Base-by-base conservation (phyloP, 1,140 invertebrate genomes). In the Mactra quadrangularis region DNA sequence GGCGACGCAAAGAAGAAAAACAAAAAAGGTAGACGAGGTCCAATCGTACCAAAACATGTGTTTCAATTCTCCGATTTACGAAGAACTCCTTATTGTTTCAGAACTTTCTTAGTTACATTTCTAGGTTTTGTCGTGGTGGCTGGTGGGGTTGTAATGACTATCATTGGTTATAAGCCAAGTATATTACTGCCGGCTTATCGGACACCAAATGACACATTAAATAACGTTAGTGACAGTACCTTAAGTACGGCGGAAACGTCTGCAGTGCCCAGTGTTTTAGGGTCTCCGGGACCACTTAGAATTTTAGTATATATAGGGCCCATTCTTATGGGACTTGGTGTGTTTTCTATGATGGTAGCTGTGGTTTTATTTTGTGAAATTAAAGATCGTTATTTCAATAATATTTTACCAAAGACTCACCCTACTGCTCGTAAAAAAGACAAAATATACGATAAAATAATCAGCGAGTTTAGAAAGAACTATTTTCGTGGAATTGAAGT, bases 341-440 rank as follows among this genome's bases (percentile, higher is more conserved):
- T 90, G 22, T 91, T 91, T 75, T 82, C 85, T 13, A 85, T 91
- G 71, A 91, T 91, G 50, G 83, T 91, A 22, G 85, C 88, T 0
- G 86, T 87, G 59, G 89, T 91, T 9, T 82, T 91, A 31, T 91
- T 90, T 78, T 91, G 90, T 83, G 90, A 91, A 86, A 90, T 91
- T 29, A 87, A 88, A 74, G 90, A 91, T 60, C 87, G 88, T 50
- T 91, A 89, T 72, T 83, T 88, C 15, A 85, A 85, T 50, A 86
- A 86, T 47, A 81, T 90, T 41, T 47, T 89, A 77, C 87, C 89
- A 60, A 84, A 86, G 38, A 83, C 77, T 1, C 41, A 50, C 11
- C 35, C 82, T 31, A 76, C 70, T 15, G 57, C 70, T 13, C 53
- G 83, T n/a, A 86, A 76, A 45, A 88, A 86, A 47, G 75, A 87